phyloP scores from a whole-genome alignment of 2,888 invertebrate genomes.

The Chrysomela aeneicollis region DNA sequence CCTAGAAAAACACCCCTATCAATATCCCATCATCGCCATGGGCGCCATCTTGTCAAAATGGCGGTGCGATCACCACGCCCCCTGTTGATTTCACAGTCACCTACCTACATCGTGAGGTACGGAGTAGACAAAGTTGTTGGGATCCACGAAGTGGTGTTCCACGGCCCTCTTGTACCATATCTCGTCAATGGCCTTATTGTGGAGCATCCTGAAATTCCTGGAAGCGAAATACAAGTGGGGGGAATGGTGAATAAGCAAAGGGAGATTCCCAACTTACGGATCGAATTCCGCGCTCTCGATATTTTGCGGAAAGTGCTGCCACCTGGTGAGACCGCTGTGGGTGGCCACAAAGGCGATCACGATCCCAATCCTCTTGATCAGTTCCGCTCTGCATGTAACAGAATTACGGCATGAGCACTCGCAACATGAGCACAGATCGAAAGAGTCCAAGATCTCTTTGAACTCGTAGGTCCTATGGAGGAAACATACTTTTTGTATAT shows the following conservation, averaged over 20 bases:
- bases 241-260: background rate
- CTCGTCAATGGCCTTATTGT: constrained; percentile 84
- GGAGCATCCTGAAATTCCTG: constrained; percentile 78
- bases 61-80: too few relatives aligned
- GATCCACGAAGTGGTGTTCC: constrained; percentile 81
- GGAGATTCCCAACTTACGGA: constrained; percentile 44
- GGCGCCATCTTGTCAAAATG: too few relatives aligned
- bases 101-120: constrained; percentile 72
- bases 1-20: constrained; percentile 41
- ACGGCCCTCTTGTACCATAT: constrained; percentile 90
- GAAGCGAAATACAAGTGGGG: constrained; percentile 36
- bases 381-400: constrained; percentile 72
- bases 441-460: constrained; percentile 31
- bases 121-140: constrained; percentile 83
- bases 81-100: too few relatives aligned
- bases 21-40: too few relatives aligned
- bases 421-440: constrained; percentile 33
- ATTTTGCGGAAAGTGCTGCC: constrained; percentile 78
- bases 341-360: constrained; percentile 89
- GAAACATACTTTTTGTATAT: too few relatives aligned
- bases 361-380: constrained; percentile 84
- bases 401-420: constrained; percentile 34
- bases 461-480: constrained; percentile 24
- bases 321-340: constrained; percentile 87
- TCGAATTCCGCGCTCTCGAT: constrained; percentile 59